Evolutionary conservation across 2,888 invertebrate genomes (phyloP), one percentile per base, ranked within the genome.

Genomic region (Taphrorychus bicolor): DNA sequence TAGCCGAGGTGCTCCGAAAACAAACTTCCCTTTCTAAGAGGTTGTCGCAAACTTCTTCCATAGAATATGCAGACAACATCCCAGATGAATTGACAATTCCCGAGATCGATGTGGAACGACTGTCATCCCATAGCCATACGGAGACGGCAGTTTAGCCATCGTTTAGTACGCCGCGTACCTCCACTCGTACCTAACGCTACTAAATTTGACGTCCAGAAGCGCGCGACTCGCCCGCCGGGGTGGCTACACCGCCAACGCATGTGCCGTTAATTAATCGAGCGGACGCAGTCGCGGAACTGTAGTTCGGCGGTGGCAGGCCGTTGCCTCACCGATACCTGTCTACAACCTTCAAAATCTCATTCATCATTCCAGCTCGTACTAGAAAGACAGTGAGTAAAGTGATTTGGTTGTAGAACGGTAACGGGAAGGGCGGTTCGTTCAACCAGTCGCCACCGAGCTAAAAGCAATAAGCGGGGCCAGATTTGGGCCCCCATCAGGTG

Each of bases 51-150:
- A 88, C 91, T 85, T 92, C 94, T 85, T 93, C 93, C 87, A 91
- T 95, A 85, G 95, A 95, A 84, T 94, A 93, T 86, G 93, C 91
- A 79, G 93, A 93, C 86, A 91, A 91, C 85, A 89, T 91, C 85
- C 92, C 92, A 79, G 93, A 93, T 83, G 89, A 92, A 84, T 87
- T 95, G 82, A 91, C 92, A 85, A 92, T 94, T 83, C 93, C 92
- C 80, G 94, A 95, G 87, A 91, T 95, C 82, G 94, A 94, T 86
- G 93, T 94, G 82, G 95, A 95, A 86, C 91, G 94, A 76, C 89
- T 95, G 78, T 94, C 94, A 81, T 92, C 92, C 80, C 94, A 95
- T 87, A 93, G 93, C 86, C 95, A 95, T 87, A 95, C 95, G 80
- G 95, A 95, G 87, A 95, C 95, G 78, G 95, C 95, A 82, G 95